Evolutionary conservation across 2,888 invertebrate genomes (phyloP).

Genomic region (Amphipyra tragopoginis): DNA sequence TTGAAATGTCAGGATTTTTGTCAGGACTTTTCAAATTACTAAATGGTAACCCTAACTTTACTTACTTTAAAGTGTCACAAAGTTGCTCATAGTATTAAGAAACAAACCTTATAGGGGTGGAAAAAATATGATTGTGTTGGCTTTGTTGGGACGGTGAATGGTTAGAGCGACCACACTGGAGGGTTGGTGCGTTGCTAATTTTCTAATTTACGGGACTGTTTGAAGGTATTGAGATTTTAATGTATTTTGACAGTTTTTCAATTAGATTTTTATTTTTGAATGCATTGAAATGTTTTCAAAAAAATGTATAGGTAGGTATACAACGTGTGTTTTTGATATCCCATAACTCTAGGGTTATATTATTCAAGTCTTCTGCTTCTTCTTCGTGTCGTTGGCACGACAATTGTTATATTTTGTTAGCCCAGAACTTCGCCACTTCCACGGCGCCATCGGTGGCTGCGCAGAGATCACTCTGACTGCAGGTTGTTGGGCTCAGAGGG

Average conservation of each 20-base stretch:
- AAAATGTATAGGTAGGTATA: not conserved
- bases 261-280: constrained; percentile 4
- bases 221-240: constrained; percentile 6
- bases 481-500: no score
- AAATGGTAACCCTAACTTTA: no score
- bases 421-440: no score
- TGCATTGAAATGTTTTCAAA: not conserved
- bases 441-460: no score
- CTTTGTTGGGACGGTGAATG: constrained; percentile 78
- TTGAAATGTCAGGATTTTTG: no score
- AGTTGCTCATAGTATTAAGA: constrained; percentile 60
- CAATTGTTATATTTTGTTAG: no score
- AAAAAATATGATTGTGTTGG: constrained; percentile 62
- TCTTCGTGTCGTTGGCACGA: no score
- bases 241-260: constrained; percentile 28
- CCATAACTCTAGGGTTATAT: no score
- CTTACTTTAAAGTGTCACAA: constrained; percentile 73
- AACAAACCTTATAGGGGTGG: constrained; percentile 62
- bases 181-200: constrained; percentile 85
- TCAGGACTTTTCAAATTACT: no score
- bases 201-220: constrained; percentile 71
- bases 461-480: no score
- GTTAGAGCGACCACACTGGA: constrained; percentile 82
- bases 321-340: no score
- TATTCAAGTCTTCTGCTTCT: no score